Base-by-base conservation (phyloP, 1,140 invertebrate genomes). In the Brachionus sp. region DNA sequence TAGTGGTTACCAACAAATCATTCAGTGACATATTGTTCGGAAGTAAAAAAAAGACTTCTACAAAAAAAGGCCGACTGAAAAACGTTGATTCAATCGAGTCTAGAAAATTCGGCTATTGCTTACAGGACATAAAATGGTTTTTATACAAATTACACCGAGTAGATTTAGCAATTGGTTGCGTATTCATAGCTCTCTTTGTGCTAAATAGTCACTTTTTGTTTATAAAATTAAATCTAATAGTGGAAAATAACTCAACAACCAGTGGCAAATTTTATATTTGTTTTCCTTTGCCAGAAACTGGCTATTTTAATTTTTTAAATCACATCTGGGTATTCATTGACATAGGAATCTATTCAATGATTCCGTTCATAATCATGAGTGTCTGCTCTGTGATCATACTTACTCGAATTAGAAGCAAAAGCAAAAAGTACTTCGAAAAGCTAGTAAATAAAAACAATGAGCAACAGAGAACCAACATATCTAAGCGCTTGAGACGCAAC, bases 361-460 rank as follows among this genome's bases (percentile, higher is more conserved):
- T 82, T n/a, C 78, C 78, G n/a, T 82, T 82, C 16, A 33, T 82
- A 39, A 25, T 82, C 13, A 82, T 82, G 78, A 68, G 37, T 13
- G 44, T 82, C 12, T 82, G 78, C n/a, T 62, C 78, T 4, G 10
- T 23, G 2, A 68, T 82, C 13, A 82, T 82, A n/a, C 44, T 78
- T 0, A 25, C 4, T 37, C 29, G 25, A 35, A 78, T 78, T 39
- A 44, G 44, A 44, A 46, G 35, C 12, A 78, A 78, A 62, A 78
- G 77, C 25, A 53, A 78, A 78, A 78, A 78, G 53, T 78, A 57
- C 19, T 62, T 78, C 44, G 46, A 78, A 16, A 62, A 37, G n/a
- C 44, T 78, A 7, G 29, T 78, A 5, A 62, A 53, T 25, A 53
- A 78, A 16, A 62, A 62, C 35, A 78, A 50, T 44, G n/a, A 42